These are phyloP conservation scores for Cyprinella venusta DNA, from an alignment of 2,797 vertebrate species.

Conservation along the genomic window DNA sequence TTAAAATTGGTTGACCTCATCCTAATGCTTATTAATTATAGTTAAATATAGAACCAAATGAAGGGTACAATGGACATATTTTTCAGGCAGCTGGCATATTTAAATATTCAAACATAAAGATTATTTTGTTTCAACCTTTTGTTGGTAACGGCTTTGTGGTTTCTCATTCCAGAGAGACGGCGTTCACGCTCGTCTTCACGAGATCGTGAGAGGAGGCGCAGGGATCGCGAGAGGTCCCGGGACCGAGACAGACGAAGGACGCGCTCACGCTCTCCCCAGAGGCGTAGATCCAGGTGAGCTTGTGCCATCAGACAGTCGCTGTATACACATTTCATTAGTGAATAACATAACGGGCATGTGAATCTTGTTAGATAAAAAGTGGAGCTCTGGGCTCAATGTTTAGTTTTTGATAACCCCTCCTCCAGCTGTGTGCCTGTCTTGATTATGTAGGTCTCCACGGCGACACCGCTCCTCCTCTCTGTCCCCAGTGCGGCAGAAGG, in stretches of 20 bases:
- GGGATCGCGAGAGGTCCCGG: conserved; percentile 87
- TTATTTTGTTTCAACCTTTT: not conserved
- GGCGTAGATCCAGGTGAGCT: conserved; percentile 88
- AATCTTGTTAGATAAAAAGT: not conserved
- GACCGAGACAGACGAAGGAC: conserved; percentile 86
- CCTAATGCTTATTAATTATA: not conserved
- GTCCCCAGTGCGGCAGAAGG: conserved; percentile 86
- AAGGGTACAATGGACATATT: not conserved
- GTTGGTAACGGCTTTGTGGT: not conserved
- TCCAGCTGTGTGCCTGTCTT: conserved; percentile 5
- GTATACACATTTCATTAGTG: not conserved
- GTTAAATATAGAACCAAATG: not conserved
- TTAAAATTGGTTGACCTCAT: not conserved
- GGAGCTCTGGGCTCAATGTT: not conserved
- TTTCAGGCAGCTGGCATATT: not conserved
- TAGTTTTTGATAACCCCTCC: conserved; percentile 56
- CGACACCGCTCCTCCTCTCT: conserved; percentile 86
- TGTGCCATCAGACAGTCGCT: not conserved
- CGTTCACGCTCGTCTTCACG: conserved; percentile 88
- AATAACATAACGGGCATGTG: not conserved
- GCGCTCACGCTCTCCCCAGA: conserved; percentile 88
- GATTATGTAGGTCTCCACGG: conserved; percentile 83
- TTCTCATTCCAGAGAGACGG: conserved; percentile 79
- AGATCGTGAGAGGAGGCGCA: conserved; percentile 85
- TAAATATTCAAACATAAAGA: not conserved